Evolutionary conservation across 2,888 invertebrate species (phyloP).

Genomic region (Crematogaster levior): DNA sequence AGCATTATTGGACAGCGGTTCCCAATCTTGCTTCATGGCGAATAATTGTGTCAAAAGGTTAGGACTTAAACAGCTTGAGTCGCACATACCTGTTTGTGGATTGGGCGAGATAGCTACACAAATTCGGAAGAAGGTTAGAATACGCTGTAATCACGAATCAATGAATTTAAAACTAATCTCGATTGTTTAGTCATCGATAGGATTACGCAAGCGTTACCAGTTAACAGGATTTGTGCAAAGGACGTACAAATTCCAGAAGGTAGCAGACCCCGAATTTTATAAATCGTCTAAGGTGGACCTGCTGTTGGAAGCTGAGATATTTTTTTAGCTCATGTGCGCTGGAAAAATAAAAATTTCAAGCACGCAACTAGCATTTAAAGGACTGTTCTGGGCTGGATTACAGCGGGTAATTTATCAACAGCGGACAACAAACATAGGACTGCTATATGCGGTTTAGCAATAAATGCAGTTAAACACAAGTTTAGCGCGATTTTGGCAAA

Average conservation of each 20-base stretch:
- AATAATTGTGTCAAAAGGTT: background rate
- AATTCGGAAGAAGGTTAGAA: rapidly evolving
- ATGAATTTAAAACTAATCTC: rapidly evolving
- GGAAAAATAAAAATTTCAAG: background rate
- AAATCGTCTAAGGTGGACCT: background rate
- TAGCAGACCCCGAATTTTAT: background rate
- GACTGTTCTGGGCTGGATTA: background rate
- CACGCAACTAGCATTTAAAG: background rate
- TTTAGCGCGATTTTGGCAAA: background rate
- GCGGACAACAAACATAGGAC: rapidly evolving
- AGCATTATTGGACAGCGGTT: background rate
- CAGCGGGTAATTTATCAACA: no score
- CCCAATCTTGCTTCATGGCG: no score
- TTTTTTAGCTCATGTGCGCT: background rate
- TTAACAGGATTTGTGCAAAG: rapidly evolving
- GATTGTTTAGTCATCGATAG: background rate
- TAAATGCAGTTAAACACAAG: background rate
- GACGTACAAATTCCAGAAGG: background rate
- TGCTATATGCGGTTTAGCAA: background rate
- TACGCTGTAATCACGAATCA: background rate
- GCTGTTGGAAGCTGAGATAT: background rate
- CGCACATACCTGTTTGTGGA: background rate
- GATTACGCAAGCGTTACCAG: background rate
- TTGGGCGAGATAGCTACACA: background rate
- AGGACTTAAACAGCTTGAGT: background rate